Conservation (phyloP, 1,140 invertebrate genomes). For the Galleria mellonella region DNA sequence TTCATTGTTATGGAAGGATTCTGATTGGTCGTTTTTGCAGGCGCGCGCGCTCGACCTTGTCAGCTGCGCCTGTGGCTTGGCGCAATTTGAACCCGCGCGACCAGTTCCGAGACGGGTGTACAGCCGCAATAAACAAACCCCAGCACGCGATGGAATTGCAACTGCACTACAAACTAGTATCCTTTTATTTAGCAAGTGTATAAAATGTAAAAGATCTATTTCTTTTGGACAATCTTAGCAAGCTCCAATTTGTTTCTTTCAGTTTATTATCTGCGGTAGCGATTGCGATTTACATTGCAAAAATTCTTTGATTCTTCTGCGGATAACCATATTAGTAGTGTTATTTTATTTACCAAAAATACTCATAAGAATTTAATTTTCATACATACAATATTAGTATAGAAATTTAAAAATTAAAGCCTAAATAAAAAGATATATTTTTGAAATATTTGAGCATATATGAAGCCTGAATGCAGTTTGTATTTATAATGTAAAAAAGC, state of each 20-base stretch:
- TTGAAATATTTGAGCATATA: no score
- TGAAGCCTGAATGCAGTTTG: no score
- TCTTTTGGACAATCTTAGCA: constrained; percentile 10
- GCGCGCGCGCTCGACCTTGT: constrained; percentile 55
- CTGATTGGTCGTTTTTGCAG: constrained; percentile 45
- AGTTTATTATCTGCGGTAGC: no score
- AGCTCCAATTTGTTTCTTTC: constrained; percentile 7
- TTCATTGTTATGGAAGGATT: constrained; percentile 14
- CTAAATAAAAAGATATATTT: no score
- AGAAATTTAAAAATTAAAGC: no score
- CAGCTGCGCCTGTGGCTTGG: constrained; percentile 26
- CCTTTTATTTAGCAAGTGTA: constrained; percentile 4
- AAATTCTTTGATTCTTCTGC: no score
- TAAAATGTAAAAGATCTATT: background rate
- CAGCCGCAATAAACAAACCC: constrained; percentile 48
- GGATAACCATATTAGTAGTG: no score
- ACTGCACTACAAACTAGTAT: background rate
- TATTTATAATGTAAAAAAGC: no score
- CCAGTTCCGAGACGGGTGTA: constrained; percentile 30
- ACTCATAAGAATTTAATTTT: no score
- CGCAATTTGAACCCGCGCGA: constrained; percentile 30
- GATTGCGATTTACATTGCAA: no score
- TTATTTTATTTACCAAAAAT: no score
- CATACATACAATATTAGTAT: no score
- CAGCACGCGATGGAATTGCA: constrained; percentile 51